Evolutionary conservation across 2,888 invertebrate species (phyloP).

Genomic region (Parelbella ahira): DNA sequence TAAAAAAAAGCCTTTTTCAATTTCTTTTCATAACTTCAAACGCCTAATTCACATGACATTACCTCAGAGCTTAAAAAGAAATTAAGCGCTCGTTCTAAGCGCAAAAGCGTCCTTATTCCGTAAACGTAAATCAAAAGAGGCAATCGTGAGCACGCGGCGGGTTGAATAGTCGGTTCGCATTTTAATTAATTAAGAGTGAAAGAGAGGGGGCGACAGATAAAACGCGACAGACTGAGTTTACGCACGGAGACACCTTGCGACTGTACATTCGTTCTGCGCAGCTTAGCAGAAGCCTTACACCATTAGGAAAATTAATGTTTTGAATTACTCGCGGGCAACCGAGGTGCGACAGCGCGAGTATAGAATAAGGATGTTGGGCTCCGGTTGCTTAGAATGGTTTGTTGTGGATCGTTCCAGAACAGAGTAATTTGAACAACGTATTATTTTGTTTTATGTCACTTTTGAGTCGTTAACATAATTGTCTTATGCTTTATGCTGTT

Average conservation of each 20-base stretch:
- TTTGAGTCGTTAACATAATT: background rate
- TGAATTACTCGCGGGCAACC: slow-evolving; percentile 59
- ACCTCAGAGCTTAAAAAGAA: slow-evolving; percentile 24
- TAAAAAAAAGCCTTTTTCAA: too few relatives aligned
- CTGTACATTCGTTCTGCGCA: slow-evolving; percentile 48
- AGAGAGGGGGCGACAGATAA: slow-evolving; percentile 39
- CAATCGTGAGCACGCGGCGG: slow-evolving; percentile 44
- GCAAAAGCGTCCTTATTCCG: slow-evolving; percentile 26
- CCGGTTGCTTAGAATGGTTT: slow-evolving; percentile 19
- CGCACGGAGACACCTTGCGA: slow-evolving; percentile 63
- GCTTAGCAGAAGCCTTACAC: slow-evolving; percentile 58
- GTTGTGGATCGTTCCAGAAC: slow-evolving; percentile 21
- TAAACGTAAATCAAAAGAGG: slow-evolving; percentile 51
- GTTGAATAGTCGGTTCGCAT: slow-evolving; percentile 63
- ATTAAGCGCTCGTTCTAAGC: slow-evolving; percentile 23
- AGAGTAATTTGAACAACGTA: slow-evolving; percentile 17
- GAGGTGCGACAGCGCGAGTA: slow-evolving; percentile 31
- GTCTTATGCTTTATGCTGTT: too few relatives aligned
- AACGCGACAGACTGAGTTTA: slow-evolving; percentile 58
- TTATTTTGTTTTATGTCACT: slow-evolving; percentile 12
- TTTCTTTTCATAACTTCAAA: slow-evolving; percentile 1
- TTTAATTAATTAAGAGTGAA: slow-evolving; percentile 79
- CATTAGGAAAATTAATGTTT: slow-evolving; percentile 81
- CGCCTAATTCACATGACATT: slow-evolving; percentile 14
- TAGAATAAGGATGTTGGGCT: slow-evolving; percentile 19